Conservation (phyloP, 2,797 vertebrate genomes). For the Scolopax rusticola region DNA sequence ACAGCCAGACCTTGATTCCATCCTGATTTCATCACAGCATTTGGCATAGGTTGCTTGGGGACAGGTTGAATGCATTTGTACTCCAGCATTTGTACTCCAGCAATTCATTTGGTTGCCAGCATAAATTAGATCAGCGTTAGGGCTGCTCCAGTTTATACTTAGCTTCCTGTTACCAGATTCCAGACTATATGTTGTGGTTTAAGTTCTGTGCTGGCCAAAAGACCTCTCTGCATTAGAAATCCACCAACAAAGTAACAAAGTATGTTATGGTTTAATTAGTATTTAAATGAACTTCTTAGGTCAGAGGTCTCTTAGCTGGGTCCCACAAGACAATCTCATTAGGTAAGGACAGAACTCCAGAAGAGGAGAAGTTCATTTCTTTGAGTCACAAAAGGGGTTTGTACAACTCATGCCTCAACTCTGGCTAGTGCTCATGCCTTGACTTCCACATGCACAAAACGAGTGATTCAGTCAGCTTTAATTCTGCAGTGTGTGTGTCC, state of each 20-base stretch:
- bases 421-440: not conserved
- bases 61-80: not conserved
- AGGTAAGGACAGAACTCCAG: not conserved
- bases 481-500: conserved; percentile 61
- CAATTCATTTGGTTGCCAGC: not conserved
- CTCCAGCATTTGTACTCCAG: not conserved
- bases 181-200: not conserved
- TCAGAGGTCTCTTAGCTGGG: not conserved
- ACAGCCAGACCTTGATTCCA: not conserved
- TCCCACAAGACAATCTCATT: not conserved
- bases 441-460: not conserved
- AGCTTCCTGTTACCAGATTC: not conserved
- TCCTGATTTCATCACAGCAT: not conserved
- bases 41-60: not conserved
- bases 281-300: not conserved
- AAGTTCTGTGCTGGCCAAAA: not conserved
- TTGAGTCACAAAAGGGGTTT: not conserved
- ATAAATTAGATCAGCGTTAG: not conserved
- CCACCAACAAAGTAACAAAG: not conserved
- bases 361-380: not conserved
- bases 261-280: not conserved
- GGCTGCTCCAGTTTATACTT: not conserved
- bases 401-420: not conserved
- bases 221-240: not conserved
- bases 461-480: conserved; percentile 23